Evolutionary conservation across 2,113 vertebrate species (phyloP).

Genomic region (Trichechus manatus): DNA sequence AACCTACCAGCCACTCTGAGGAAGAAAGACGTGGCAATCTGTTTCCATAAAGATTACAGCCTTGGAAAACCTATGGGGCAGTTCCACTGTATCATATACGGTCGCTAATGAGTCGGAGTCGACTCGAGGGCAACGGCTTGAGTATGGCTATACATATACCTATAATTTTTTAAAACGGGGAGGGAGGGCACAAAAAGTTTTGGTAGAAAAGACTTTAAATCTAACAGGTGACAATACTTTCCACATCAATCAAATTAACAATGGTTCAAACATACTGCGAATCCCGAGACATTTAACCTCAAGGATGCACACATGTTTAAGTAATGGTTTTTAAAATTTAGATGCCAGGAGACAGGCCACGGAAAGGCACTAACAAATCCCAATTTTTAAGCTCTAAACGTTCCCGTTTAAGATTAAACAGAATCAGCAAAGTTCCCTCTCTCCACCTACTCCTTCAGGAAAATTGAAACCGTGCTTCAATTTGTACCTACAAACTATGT

Average conservation of each 20-base stretch:
- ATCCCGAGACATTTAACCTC: neutral
- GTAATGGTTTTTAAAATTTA: neutral
- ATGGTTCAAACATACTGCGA: neutral
- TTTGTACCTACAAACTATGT: neutral
- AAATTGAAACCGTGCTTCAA: neutral
- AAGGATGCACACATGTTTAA: neutral
- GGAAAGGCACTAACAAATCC: neutral
- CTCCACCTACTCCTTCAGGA: neutral
- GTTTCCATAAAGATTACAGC: neutral
- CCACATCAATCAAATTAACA: conserved; percentile 11
- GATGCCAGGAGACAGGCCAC: neutral
- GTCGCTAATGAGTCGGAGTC: neutral
- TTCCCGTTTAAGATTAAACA: neutral
- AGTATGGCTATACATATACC: neutral
- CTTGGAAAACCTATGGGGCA: neutral
- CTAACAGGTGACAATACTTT: neutral
- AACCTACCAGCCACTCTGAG: neutral
- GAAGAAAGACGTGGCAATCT: neutral
- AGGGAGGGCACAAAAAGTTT: neutral
- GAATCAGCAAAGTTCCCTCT: neutral
- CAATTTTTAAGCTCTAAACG: neutral
- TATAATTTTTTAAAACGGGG: neutral
- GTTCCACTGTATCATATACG: neutral
- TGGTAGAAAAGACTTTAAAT: neutral
- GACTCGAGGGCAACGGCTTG: neutral